phyloP scores from a whole-genome alignment of 2,797 vertebrate species.

The Smutsia gigantea region DNA sequence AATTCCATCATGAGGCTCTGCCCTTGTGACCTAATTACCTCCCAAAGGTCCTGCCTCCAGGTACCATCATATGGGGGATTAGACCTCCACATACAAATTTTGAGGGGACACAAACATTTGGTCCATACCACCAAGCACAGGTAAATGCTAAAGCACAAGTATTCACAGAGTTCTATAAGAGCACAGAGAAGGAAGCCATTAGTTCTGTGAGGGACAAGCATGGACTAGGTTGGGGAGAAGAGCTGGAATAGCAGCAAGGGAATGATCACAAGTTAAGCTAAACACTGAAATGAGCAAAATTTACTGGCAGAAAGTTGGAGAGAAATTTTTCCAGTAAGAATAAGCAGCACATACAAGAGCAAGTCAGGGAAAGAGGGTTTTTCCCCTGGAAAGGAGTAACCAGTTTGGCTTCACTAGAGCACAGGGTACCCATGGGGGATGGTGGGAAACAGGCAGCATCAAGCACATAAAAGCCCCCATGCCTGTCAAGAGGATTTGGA shows the following conservation, averaged over 20 bases:
- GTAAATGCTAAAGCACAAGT: background rate
- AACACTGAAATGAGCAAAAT: background rate
- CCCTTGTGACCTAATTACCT: background rate
- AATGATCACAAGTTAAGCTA: background rate
- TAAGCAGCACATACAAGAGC: background rate
- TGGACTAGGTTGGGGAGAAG: background rate
- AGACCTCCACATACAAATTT: background rate
- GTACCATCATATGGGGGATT: background rate
- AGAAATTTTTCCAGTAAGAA: background rate
- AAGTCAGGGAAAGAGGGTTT: background rate
- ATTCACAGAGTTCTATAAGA: background rate
- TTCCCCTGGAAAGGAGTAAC: background rate
- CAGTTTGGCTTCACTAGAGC: background rate
- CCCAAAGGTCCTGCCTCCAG: background rate
- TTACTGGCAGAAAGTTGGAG: background rate
- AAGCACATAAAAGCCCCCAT: background rate
- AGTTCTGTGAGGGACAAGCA: background rate
- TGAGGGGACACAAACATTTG: background rate
- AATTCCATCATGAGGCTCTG: background rate
- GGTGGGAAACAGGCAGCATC: background rate
- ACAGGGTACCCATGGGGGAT: background rate
- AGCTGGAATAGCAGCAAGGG: background rate
- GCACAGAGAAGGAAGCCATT: background rate
- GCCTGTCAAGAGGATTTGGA: background rate
- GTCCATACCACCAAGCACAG: background rate